Percentiles rank a stretch among this genome's conserved stretches.
Conservation (phyloP, 2,113 vertebrate genomes). For the Tautogolabrus adspersus region DNA sequence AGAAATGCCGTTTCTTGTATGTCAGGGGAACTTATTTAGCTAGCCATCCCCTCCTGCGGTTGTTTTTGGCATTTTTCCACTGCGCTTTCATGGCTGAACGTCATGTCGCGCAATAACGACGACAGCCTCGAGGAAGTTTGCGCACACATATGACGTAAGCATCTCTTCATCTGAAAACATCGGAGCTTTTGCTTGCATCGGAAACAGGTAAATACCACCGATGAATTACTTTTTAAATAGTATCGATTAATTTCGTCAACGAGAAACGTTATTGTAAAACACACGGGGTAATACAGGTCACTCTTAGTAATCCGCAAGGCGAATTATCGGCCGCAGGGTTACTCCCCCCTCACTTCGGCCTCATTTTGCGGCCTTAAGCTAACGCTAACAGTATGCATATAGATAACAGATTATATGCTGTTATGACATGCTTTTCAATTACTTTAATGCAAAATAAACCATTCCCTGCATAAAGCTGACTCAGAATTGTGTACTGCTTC, state of each 20-base stretch:
- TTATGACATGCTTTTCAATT: background rate
- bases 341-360: conserved; percentile 35
- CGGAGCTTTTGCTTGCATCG: conserved; percentile 12
- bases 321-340: background rate
- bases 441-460: background rate
- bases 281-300: accelerated
- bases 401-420: background rate
- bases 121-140: background rate
- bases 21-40: background rate
- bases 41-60: conserved; percentile 31
- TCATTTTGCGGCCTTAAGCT: conserved; percentile 68
- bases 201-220: conserved; percentile 57
- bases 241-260: background rate
- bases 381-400: conserved; percentile 34
- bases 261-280: accelerated
- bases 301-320: background rate
- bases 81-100: background rate
- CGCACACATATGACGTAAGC: conserved; percentile 53
- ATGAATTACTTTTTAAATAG: accelerated
- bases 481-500: background rate
- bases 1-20: background rate
- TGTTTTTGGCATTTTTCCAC: conserved; percentile 48
- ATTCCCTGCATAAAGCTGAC: accelerated
- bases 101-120: conserved; percentile 35
- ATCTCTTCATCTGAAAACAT: conserved; percentile 23